These are phyloP conservation scores for Xiphorhynchus elegans DNA, from an alignment of 2,113 vertebrate species.

Conservation along the genomic window DNA sequence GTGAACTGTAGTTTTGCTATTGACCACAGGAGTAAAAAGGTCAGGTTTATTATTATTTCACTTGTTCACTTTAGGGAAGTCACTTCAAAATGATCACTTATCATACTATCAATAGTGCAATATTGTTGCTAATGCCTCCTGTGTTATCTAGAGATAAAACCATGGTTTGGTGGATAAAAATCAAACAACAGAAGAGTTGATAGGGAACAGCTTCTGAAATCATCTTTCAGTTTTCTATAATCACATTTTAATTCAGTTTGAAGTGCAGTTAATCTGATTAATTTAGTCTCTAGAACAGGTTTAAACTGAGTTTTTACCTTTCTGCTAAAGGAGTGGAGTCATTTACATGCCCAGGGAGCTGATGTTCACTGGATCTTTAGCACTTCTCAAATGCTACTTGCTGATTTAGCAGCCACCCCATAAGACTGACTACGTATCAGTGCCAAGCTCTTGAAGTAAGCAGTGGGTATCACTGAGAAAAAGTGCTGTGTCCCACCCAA, in stretches of 20 bases:
- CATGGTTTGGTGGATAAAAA: background rate
- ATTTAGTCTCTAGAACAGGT: background rate
- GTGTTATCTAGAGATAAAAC: background rate
- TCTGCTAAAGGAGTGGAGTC: background rate
- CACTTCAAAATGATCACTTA: background rate
- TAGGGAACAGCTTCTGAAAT: background rate
- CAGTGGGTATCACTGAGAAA: background rate
- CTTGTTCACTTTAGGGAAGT: background rate
- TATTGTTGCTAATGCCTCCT: background rate
- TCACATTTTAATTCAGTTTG: background rate
- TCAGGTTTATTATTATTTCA: background rate
- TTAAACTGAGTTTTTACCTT: background rate
- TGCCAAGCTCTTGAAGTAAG: background rate
- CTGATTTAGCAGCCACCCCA: background rate
- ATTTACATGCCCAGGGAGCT: background rate
- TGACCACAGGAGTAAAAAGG: background rate
- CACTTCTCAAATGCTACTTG: background rate
- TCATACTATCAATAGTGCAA: background rate
- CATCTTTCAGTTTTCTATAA: background rate
- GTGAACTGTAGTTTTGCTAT: background rate
- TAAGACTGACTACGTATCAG: background rate
- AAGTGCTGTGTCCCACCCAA: background rate
- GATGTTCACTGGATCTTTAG: background rate
- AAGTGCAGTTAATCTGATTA: background rate
- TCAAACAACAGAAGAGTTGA: background rate